Evolutionary conservation across 2,797 vertebrate species (phyloP).

Genomic region (Chaetophractus vellerosus): DNA sequence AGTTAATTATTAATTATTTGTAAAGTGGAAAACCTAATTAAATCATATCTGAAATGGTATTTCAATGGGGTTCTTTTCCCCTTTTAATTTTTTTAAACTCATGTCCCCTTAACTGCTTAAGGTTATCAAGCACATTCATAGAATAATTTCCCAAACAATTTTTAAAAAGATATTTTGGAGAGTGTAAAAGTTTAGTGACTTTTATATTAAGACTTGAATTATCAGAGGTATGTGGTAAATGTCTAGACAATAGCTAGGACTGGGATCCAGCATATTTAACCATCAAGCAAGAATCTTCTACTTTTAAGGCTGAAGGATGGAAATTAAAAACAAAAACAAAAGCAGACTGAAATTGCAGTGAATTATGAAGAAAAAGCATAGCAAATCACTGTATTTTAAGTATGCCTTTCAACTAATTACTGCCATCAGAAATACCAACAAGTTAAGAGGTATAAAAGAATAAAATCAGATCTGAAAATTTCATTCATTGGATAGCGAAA

Average conservation of each 20-base stretch:
- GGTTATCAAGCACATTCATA: not conserved
- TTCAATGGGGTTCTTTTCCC: not conserved
- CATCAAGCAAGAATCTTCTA: constrained; percentile 82
- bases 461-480: constrained; percentile 70
- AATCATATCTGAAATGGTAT: not conserved
- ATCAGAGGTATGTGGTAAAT: constrained; percentile 62
- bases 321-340: constrained; percentile 80
- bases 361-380: constrained; percentile 65
- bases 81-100: not conserved
- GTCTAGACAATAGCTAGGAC: constrained; percentile 75
- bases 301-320: constrained; percentile 88
- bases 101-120: not conserved
- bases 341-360: constrained; percentile 76
- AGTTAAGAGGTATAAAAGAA: constrained; percentile 65
- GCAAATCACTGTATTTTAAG: constrained; percentile 34
- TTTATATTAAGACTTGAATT: not conserved
- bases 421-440: constrained; percentile 9
- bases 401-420: rapidly evolving
- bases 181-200: not conserved
- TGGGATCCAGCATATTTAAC: constrained; percentile 83
- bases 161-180: not conserved
- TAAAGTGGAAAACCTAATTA: not conserved
- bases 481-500: constrained; percentile 79
- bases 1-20: not conserved
- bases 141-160: not conserved